These are phyloP conservation scores for Cotesia glomerata DNA, from an alignment of 1,140 invertebrate species.

Conservation along the genomic window DNA sequence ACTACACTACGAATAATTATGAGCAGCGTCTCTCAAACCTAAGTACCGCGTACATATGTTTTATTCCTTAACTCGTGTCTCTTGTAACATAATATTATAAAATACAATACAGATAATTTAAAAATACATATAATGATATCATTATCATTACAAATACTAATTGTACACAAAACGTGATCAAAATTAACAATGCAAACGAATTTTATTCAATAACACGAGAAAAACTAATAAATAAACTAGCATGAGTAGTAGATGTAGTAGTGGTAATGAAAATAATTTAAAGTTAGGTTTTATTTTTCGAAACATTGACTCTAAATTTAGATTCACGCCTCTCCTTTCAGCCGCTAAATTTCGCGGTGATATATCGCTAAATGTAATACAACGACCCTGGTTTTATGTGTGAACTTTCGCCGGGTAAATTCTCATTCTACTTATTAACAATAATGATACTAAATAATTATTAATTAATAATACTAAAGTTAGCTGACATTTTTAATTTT, in stretches of 20 bases:
- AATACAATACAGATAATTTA: too few relatives aligned
- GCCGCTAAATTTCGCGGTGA: background rate
- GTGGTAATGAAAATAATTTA: background rate
- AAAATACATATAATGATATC: background rate
- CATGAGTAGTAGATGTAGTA: background rate
- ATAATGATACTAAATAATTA: too few relatives aligned
- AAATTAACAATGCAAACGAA: background rate
- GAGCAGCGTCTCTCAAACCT: slow-evolving; percentile 14
- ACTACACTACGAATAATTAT: slow-evolving; percentile 14
- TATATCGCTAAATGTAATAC: background rate
- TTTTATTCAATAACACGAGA: background rate
- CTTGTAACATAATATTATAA: background rate
- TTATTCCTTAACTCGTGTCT: background rate
- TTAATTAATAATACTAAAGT: too few relatives aligned
- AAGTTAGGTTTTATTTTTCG: background rate
- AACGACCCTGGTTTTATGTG: background rate
- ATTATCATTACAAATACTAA: background rate
- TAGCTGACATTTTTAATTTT: too few relatives aligned
- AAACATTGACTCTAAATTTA: slow-evolving; percentile 8
- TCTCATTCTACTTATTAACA: too few relatives aligned
- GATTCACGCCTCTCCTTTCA: background rate
- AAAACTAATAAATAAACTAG: background rate
- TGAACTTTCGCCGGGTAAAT: background rate
- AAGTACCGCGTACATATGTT: background rate
- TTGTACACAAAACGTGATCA: background rate